Percentiles rank a stretch among this genome's conserved stretches.
phyloP scores from a whole-genome alignment of 1,140 invertebrate species.

The Patella vulgata region DNA sequence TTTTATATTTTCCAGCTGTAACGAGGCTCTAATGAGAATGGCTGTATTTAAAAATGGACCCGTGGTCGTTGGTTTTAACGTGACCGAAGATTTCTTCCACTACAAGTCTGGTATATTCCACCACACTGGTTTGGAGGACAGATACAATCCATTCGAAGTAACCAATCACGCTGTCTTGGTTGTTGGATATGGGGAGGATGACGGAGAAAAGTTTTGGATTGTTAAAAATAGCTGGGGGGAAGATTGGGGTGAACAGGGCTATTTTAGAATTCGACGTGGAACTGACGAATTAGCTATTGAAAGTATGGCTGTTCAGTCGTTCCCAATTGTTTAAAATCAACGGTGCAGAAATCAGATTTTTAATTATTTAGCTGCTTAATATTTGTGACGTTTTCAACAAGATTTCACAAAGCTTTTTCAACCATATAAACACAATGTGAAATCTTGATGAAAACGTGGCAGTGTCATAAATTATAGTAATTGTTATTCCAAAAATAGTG shows the following conservation, averaged over 20 bases:
- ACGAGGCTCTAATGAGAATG: slow-evolving; percentile 70
- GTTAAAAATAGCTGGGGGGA: slow-evolving; percentile 71
- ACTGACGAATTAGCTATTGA: slow-evolving; percentile 69
- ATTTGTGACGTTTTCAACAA: too few species aligned
- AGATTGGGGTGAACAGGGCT: slow-evolving; percentile 72
- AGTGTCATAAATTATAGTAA: too few species aligned
- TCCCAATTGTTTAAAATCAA: slow-evolving; percentile 37
- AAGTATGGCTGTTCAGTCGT: slow-evolving; percentile 60
- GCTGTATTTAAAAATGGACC: slow-evolving; percentile 70
- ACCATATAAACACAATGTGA: too few species aligned
- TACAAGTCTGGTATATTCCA: slow-evolving; percentile 66
- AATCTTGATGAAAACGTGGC: too few species aligned
- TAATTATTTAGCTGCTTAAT: too few species aligned
- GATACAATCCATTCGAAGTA: slow-evolving; percentile 61
- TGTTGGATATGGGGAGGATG: slow-evolving; percentile 63
- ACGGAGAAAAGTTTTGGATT: slow-evolving; percentile 61
- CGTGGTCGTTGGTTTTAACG: slow-evolving; percentile 70
- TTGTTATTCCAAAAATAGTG: too few species aligned
- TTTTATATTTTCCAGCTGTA: slow-evolving; percentile 61
- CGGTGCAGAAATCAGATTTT: too few species aligned
- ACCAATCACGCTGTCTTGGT: slow-evolving; percentile 66
- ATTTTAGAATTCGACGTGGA: slow-evolving; percentile 69
- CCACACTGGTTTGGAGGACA: slow-evolving; percentile 48
- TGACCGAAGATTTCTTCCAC: slow-evolving; percentile 65
- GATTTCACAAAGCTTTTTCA: too few species aligned